Conservation (phyloP, 2,888 invertebrate genomes). For the Diarsia rubi region DNA sequence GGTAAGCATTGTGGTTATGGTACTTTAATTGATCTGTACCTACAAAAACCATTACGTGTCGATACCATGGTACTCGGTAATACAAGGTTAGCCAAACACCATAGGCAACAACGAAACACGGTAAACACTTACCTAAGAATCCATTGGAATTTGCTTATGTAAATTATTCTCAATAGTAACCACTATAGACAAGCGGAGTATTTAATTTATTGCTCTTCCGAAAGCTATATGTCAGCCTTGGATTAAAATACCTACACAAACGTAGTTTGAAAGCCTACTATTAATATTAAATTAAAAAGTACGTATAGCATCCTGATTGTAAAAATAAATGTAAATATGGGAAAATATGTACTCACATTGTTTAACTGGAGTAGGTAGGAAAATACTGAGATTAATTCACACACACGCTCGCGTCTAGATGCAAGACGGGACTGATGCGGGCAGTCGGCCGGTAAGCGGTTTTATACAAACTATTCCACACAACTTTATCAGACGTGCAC, state of each 20-base stretch:
- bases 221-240: conserved; percentile 2
- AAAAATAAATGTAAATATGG: not conserved
- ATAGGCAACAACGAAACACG: not conserved
- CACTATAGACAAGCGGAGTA: not conserved
- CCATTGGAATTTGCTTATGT: not conserved
- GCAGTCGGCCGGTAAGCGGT: conserved; percentile 37
- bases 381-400: conserved; percentile 15
- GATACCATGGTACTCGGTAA: not conserved
- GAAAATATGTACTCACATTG: conserved; percentile 52
- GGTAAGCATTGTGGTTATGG: not conserved
- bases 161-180: conserved; percentile 10
- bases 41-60: not conserved
- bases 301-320: not conserved
- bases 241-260: conserved; percentile 10
- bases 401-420: conserved; percentile 39
- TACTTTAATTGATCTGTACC: not conserved
- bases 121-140: conserved; percentile 24
- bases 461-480: conserved; percentile 59
- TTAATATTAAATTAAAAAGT: not conserved
- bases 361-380: conserved; percentile 7
- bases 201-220: not conserved
- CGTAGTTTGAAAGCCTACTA: not conserved
- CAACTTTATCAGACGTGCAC: conserved; percentile 49
- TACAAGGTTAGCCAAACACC: conserved; percentile 15
- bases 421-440: conserved; percentile 46